Evolutionary conservation across 2,888 invertebrate genomes (phyloP), one percentile per base, ranked within the genome.

Genomic region (Cosmorhoe ocellata): DNA sequence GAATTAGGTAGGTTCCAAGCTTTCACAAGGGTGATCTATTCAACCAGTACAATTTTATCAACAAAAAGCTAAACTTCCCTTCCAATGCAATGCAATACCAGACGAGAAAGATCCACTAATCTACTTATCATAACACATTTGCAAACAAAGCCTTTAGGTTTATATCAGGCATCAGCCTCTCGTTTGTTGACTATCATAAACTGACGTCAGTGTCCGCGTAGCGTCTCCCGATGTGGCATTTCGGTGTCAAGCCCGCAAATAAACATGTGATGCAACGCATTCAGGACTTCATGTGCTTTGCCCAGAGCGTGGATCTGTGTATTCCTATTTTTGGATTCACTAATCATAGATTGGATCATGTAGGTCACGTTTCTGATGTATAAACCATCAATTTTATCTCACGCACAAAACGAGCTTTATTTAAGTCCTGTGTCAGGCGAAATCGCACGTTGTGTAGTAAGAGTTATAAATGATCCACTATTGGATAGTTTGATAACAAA

Each of bases 241-340:
- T 74, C 71, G 67, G 69, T 77, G 78, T 79, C 77, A 76, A 78
- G 67, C 76, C 79, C 74, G 64, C 72, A 83, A 83, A 84, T 84
- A 84, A 79, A 79, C 73, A 10, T 10, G 66, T 83, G 83, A 83
- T 80, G 81, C 78, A 80, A 82, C 70, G 63, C 70, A 63, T 66
- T 62, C 66, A 64, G 60, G 66, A 68, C 66, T 68, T 64, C 4
- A 24, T 24, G 58, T 61, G 64, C 60, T 61, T 61, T 63, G 56
- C 40, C 34, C 53, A 44, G 59, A 41, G 44, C 14, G 28, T 39
- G 51, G 41, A 34, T 24, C 24, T 6, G 24, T 24, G 18, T 18
- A 18, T 46, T 52, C 47, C 60, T 69, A 66, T 62, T 69, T 70
- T 65, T 69, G 63, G 66, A 66, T 63, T 59, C 56, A 60, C 54